A percentile compares a stretch with the other conserved stretches of the same genome.
These are phyloP conservation scores for Halcyon senegalensis DNA, from an alignment of 2,113 vertebrate species.

Conservation along the genomic window DNA sequence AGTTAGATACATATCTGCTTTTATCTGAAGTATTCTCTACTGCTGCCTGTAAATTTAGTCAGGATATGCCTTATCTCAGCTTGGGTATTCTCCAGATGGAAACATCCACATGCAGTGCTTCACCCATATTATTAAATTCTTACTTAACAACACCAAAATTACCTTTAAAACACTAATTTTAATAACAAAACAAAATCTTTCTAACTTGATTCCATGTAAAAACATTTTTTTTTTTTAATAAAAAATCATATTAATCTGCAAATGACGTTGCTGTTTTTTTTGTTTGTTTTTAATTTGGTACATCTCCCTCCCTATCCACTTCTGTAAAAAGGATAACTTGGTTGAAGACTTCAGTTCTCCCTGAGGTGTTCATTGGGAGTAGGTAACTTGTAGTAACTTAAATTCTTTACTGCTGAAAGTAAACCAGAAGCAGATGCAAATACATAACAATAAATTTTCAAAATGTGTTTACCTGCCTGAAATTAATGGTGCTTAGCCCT, in stretches of 20 bases:
- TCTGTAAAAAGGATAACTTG: neutral
- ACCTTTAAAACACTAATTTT: neutral
- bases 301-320: neutral
- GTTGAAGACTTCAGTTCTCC: neutral
- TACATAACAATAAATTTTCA: neutral
- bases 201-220: neutral
- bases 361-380: neutral
- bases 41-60: neutral
- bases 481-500: neutral
- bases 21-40: neutral
- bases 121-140: neutral
- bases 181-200: neutral
- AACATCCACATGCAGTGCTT: neutral
- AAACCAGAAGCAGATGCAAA: neutral
- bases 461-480: neutral
- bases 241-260: neutral
- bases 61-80: neutral
- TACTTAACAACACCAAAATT: neutral
- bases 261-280: neutral
- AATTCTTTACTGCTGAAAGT: neutral
- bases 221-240: neutral
- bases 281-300: neutral
- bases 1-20: neutral
- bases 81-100: neutral
- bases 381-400: neutral